A percentile compares a stretch with the other conserved stretches of the same genome.
These are phyloP conservation scores for Catocala nupta DNA, from an alignment of 2,888 invertebrate species.

Conservation along the genomic window DNA sequence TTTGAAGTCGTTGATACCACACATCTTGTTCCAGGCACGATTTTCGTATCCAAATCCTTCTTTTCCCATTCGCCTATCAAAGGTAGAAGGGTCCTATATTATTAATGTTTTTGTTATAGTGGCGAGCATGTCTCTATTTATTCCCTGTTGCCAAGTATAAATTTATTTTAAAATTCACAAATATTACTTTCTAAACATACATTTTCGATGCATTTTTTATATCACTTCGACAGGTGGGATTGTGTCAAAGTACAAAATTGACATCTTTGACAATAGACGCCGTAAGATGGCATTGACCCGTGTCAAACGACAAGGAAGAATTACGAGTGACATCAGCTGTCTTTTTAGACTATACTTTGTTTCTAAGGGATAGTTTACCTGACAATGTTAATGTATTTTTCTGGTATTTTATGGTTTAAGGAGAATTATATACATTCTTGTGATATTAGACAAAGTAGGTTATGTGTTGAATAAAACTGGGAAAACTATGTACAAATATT, in stretches of 20 bases:
- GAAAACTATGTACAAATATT: too few relatives aligned
- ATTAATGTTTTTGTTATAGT: too few relatives aligned
- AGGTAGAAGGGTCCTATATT: too few relatives aligned
- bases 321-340: conserved; percentile 17
- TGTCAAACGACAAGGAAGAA: conserved; percentile 28
- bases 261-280: conserved; percentile 32
- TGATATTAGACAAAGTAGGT: not conserved
- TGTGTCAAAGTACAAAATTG: conserved; percentile 20
- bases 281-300: conserved; percentile 24
- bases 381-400: not conserved
- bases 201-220: not conserved
- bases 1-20: too few relatives aligned
- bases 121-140: too few relatives aligned
- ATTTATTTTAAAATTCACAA: too few relatives aligned
- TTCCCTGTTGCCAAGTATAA: too few relatives aligned
- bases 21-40: too few relatives aligned
- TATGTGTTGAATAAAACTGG: too few relatives aligned
- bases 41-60: too few relatives aligned
- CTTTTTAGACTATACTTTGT: conserved; percentile 7
- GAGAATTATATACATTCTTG: not conserved
- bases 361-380: not conserved
- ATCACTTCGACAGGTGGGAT: not conserved
- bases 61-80: too few relatives aligned
- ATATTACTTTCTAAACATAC: too few relatives aligned
- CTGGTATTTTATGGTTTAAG: not conserved